Conservation (phyloP, 2,888 invertebrate species). For the Gari tellinella region DNA sequence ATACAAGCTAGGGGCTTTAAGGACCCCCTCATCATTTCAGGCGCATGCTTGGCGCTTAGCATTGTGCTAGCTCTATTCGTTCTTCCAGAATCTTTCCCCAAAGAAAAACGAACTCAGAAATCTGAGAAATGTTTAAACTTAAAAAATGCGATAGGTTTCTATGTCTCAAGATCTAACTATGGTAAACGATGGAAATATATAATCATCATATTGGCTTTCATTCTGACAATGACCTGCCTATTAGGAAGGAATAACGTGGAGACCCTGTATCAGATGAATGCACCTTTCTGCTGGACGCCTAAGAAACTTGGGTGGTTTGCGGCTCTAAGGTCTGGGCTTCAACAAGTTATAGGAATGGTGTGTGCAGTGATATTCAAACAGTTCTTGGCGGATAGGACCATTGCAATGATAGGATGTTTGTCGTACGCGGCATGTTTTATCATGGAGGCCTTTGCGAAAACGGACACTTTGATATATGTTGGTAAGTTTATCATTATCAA, state of each 20-base stretch:
- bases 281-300: constrained; percentile 63
- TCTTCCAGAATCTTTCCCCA: constrained; percentile 48
- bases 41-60: constrained; percentile 21
- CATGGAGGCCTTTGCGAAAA: constrained; percentile 33
- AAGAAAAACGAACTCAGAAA: constrained; percentile 23
- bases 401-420: constrained; percentile 42
- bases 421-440: constrained; percentile 38
- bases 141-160: constrained; percentile 39
- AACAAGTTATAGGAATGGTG: constrained; percentile 36
- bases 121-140: constrained; percentile 8
- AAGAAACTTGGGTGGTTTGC: constrained; percentile 53
- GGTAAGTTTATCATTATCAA: constrained; percentile 37
- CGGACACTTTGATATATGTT: constrained; percentile 40
- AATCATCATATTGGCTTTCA: constrained; percentile 32
- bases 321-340: constrained; percentile 24
- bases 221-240: constrained; percentile 37
- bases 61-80: constrained; percentile 19
- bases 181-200: constrained; percentile 53
- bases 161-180: constrained; percentile 21
- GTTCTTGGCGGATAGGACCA: constrained; percentile 38
- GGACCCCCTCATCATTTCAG: constrained; percentile 34
- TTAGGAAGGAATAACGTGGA: constrained; percentile 34
- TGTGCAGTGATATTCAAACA: constrained; percentile 32
- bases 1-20: constrained; percentile 44
- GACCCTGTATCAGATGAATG: constrained; percentile 55